Percentiles rank a stretch among this genome's conserved stretches.
These are phyloP conservation scores for Gambelia wislizenii DNA, from an alignment of 2,797 vertebrate species.

Conservation along the genomic window DNA sequence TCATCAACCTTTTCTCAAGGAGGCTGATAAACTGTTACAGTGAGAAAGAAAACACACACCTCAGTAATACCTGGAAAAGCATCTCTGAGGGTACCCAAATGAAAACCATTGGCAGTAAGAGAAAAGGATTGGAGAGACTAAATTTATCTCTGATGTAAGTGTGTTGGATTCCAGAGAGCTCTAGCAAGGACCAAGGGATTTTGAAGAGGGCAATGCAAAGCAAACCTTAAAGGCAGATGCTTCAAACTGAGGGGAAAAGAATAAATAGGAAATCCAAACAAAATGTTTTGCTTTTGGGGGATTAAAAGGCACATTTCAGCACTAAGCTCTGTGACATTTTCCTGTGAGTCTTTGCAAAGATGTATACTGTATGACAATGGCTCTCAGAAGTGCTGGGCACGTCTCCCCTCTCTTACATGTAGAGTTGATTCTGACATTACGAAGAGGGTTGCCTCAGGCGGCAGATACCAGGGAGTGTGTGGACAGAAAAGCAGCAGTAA, in stretches of 20 bases:
- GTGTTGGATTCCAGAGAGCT: slow-evolving; percentile 1
- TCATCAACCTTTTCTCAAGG: slow-evolving; percentile 50
- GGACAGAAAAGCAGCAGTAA: not conserved
- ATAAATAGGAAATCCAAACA: slow-evolving; percentile 41
- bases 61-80: slow-evolving; percentile 31
- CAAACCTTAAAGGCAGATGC: not conserved
- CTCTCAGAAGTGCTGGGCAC: not conserved
- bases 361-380: too few relatives aligned
- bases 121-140: slow-evolving; percentile 42
- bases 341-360: not conserved
- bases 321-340: not conserved
- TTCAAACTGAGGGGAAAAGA: slow-evolving; percentile 6
- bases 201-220: slow-evolving; percentile 2
- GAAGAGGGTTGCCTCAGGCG: not conserved
- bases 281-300: not conserved
- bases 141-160: slow-evolving; percentile 28
- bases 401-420: not conserved
- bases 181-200: not conserved
- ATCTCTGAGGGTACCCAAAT: slow-evolving; percentile 42
- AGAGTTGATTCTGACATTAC: not conserved
- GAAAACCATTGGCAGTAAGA: slow-evolving; percentile 38
- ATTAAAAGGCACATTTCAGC: not conserved
- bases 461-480: not conserved
- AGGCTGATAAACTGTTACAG: slow-evolving; percentile 43
- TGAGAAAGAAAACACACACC: slow-evolving; percentile 20